phyloP scores from a whole-genome alignment of 2,797 vertebrate genomes.

The Muraenolepis orangiensis region DNA sequence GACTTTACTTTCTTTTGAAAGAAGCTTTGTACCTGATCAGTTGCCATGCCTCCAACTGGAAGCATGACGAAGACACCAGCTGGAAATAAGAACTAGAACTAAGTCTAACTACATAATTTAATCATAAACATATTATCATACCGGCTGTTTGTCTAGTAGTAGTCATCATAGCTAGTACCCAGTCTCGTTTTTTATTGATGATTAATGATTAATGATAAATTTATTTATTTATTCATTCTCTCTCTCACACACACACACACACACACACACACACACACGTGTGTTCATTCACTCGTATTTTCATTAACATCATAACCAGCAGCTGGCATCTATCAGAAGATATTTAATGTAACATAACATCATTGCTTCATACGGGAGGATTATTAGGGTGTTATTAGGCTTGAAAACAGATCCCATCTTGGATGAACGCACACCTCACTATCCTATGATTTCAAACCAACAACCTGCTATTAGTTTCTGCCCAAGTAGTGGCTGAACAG shows the following conservation, averaged over 20 bases:
- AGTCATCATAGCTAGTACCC: neutral
- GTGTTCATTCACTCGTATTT: neutral
- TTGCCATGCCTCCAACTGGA: neutral
- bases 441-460: neutral
- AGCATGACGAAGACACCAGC: neutral
- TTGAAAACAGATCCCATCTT: neutral
- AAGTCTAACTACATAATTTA: neutral
- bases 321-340: neutral
- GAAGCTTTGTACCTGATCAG: neutral
- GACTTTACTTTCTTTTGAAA: neutral
- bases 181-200: neutral
- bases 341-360: neutral
- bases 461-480: conserved; percentile 27
- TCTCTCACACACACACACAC: too few relatives aligned
- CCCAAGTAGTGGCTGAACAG: conserved; percentile 27
- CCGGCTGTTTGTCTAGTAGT: neutral
- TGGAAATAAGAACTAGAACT: neutral
- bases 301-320: neutral
- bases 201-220: too few relatives aligned
- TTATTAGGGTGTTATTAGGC: neutral
- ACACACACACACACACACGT: neutral
- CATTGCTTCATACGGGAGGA: neutral
- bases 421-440: neutral
- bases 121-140: neutral
- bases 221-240: too few relatives aligned